Conservation (phyloP, 2,797 vertebrate species). For the Australoheros facetus region DNA sequence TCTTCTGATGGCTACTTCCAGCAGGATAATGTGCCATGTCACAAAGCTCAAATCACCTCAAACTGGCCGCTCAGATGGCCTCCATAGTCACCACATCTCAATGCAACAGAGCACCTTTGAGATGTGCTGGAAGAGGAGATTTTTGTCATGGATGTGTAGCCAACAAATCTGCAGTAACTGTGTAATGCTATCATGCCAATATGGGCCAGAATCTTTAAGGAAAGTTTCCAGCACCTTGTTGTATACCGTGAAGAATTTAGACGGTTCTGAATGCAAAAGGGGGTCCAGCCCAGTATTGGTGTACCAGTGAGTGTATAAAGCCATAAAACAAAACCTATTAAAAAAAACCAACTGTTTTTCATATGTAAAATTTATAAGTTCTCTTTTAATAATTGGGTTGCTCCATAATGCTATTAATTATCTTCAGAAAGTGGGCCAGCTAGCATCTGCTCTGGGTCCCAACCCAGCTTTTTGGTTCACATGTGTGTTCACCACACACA, state of each 20-base stretch:
- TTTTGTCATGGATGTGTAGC: neutral
- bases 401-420: neutral
- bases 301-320: neutral
- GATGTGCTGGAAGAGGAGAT: neutral
- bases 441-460: neutral
- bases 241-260: neutral
- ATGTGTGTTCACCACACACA: neutral
- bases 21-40: neutral
- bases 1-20: neutral
- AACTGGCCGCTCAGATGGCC: neutral
- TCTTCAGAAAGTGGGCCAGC: neutral
- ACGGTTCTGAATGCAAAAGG: neutral
- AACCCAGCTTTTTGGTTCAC: neutral
- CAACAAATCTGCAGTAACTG: neutral
- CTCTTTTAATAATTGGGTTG: neutral
- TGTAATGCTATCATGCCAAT: neutral
- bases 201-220: neutral
- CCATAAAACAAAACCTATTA: neutral
- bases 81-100: neutral
- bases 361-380: neutral
- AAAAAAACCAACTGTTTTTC: neutral
- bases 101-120: neutral
- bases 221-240: neutral
- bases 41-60: neutral
- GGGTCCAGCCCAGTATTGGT: neutral